Conservation (phyloP, 2,797 vertebrate genomes). For the Heteromormyrus szaboi region DNA sequence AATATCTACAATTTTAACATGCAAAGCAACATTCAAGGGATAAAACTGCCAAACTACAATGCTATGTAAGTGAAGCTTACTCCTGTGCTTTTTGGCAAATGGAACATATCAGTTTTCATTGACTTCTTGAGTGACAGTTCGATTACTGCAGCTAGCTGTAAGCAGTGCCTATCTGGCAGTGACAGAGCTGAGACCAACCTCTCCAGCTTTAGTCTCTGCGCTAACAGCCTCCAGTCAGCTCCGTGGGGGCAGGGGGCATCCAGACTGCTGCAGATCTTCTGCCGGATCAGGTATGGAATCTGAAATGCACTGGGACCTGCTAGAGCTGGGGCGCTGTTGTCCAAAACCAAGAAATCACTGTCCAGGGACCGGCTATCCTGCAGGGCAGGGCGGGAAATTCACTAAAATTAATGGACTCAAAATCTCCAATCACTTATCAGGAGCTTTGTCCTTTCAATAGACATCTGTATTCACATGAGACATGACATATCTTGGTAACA, state of each 20-base stretch:
- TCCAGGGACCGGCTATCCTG: slow-evolving; percentile 86
- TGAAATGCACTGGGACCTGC: slow-evolving; percentile 98
- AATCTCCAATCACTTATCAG: not conserved
- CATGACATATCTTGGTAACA: not conserved
- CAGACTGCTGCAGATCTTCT: slow-evolving; percentile 98
- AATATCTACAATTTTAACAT: not conserved
- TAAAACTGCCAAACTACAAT: not conserved
- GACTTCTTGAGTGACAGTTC: slow-evolving; percentile 18
- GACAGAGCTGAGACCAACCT: slow-evolving; percentile 58
- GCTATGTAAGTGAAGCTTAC: not conserved
- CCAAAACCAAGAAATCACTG: slow-evolving; percentile 77
- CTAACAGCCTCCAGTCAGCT: slow-evolving; percentile 92
- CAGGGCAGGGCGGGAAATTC: not conserved
- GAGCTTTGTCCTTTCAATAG: not conserved
- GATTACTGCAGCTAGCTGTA: slow-evolving; percentile 10
- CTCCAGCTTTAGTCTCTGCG: slow-evolving; percentile 95
- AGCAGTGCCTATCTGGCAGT: not conserved
- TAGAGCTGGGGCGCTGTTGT: slow-evolving; percentile 83
- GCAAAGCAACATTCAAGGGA: not conserved
- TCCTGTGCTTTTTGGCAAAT: not conserved
- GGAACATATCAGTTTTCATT: slow-evolving; percentile 38
- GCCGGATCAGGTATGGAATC: slow-evolving; percentile 98
- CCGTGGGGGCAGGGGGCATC: slow-evolving; percentile 85
- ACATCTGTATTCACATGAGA: not conserved
- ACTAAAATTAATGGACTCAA: not conserved